These are phyloP conservation scores for Pammene fasciana DNA, from an alignment of 2,888 invertebrate species.

Conservation along the genomic window DNA sequence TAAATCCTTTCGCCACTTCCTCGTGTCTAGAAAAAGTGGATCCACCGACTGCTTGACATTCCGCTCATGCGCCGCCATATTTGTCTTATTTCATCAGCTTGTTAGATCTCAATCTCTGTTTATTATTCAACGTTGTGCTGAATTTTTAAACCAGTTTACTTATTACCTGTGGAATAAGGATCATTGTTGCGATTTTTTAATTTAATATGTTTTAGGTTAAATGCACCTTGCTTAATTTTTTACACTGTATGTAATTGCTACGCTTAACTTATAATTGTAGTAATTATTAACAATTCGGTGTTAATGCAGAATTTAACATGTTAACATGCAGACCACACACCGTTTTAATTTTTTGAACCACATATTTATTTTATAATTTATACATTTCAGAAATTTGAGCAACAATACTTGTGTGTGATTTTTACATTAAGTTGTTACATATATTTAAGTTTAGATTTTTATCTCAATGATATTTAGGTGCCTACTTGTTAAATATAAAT, in stretches of 20 bases:
- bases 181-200: not conserved
- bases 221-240: constrained; percentile 13
- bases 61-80: constrained; percentile 73
- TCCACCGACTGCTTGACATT: constrained; percentile 63
- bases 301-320: constrained; percentile 5
- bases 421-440: too few relatives aligned
- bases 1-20: constrained; percentile 24
- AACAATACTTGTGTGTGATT: too few relatives aligned
- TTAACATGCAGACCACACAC: constrained; percentile 9
- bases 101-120: constrained; percentile 77
- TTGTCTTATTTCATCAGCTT: constrained; percentile 78
- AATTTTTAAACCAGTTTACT: constrained; percentile 52
- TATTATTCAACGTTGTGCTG: constrained; percentile 70
- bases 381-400: too few relatives aligned
- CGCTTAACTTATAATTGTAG: constrained; percentile 43
- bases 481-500: too few relatives aligned
- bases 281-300: constrained; percentile 23
- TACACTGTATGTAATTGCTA: constrained; percentile 18
- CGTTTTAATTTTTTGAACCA: not conserved
- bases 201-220: constrained; percentile 14
- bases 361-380: too few relatives aligned
- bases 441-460: too few relatives aligned
- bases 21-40: constrained; percentile 14
- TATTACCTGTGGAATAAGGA: not conserved
- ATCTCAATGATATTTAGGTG: too few relatives aligned